These are phyloP conservation scores for Drosophila helvetica DNA, from an alignment of 2,888 invertebrate species.

Conservation along the genomic window DNA sequence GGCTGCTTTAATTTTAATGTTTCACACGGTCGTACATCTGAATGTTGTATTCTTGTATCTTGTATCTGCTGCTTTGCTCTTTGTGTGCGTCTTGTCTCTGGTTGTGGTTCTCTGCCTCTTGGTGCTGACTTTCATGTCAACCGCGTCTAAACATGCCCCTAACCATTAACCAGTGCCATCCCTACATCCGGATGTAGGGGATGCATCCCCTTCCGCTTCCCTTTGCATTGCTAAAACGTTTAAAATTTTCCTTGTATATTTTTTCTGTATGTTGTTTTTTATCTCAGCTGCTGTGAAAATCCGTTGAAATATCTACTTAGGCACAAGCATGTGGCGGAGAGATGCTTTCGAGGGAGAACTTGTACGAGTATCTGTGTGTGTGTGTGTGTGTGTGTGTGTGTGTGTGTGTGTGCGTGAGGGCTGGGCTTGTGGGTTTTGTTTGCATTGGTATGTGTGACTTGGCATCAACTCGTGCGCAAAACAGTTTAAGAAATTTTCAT, in stretches of 20 bases:
- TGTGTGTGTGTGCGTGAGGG: constrained; percentile 14
- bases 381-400: constrained; percentile 11
- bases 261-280: constrained; percentile 43
- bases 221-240: constrained; percentile 42
- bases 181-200: too few relatives aligned
- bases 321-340: constrained; percentile 48
- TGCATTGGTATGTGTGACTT: constrained; percentile 44
- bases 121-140: constrained; percentile 42
- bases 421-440: constrained; percentile 20
- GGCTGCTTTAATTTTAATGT: constrained; percentile 44
- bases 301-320: constrained; percentile 64
- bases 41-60: constrained; percentile 2
- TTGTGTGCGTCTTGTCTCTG: constrained; percentile 4
- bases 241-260: constrained; percentile 53
- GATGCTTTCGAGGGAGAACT: not conserved
- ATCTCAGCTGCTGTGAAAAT: constrained; percentile 51
- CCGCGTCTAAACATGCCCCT: constrained; percentile 45
- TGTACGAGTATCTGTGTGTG: constrained; percentile 5
- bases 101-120: constrained; percentile 22
- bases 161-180: constrained; percentile 20
- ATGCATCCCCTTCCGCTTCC: not conserved
- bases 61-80: not conserved
- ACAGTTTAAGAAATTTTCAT: constrained; percentile 63
- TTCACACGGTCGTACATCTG: constrained; percentile 27
- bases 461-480: constrained; percentile 66